These are phyloP conservation scores for Hemichromis elongatus DNA, from an alignment of 2,113 vertebrate species.

Conservation along the genomic window DNA sequence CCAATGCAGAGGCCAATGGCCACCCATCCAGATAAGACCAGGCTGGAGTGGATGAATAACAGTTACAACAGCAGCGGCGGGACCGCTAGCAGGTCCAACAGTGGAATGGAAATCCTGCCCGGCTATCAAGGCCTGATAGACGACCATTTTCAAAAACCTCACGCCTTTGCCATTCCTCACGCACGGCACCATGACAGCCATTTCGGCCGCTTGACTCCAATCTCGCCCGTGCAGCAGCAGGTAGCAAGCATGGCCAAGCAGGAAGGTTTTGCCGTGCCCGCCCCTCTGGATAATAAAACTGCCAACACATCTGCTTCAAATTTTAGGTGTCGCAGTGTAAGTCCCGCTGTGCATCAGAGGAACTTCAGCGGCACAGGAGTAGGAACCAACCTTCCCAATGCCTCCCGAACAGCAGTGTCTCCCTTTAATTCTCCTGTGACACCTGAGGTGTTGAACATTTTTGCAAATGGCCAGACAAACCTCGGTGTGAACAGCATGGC, in stretches of 20 bases:
- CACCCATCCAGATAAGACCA: slow-evolving; percentile 95
- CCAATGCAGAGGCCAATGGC: slow-evolving; percentile 98
- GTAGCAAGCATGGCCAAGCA: slow-evolving; percentile 79
- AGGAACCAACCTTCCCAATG: slow-evolving; percentile 67
- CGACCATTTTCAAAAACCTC: slow-evolving; percentile 96
- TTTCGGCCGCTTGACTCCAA: slow-evolving; percentile 90
- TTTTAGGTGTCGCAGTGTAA: slow-evolving; percentile 94
- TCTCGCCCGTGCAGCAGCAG: slow-evolving; percentile 93
- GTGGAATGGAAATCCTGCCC: slow-evolving; percentile 81
- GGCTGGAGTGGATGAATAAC: slow-evolving; percentile 97
- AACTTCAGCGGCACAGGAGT: slow-evolving; percentile 81
- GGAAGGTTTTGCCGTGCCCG: slow-evolving; percentile 95
- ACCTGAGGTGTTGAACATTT: slow-evolving; percentile 84
- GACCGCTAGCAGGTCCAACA: slow-evolving; percentile 73
- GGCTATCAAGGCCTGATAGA: slow-evolving; percentile 93
- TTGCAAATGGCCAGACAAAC: slow-evolving; percentile 79
- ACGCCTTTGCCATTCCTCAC: slow-evolving; percentile 93
- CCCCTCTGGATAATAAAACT: slow-evolving; percentile 90
- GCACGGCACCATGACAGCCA: slow-evolving; percentile 83
- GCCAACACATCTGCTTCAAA: slow-evolving; percentile 65
- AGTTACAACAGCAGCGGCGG: slow-evolving; percentile 78
- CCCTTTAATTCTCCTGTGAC: slow-evolving; percentile 86
- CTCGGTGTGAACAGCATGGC: slow-evolving; percentile 83
- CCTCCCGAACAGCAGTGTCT: slow-evolving; percentile 80
- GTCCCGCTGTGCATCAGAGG: slow-evolving; percentile 92